These are phyloP conservation scores for Danionella cerebrum DNA, from an alignment of 2,113 vertebrate species.

Conservation along the genomic window DNA sequence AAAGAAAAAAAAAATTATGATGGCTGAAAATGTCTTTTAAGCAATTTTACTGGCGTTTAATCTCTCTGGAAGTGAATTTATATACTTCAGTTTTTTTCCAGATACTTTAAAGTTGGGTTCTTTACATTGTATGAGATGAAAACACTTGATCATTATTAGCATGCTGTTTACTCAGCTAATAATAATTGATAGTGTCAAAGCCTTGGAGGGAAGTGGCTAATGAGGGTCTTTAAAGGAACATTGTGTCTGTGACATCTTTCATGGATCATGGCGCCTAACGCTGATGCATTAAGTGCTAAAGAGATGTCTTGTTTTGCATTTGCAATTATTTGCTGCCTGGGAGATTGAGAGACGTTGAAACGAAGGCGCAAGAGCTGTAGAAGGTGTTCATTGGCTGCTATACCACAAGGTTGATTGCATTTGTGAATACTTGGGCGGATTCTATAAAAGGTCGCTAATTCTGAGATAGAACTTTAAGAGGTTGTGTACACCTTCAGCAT, in stretches of 20 bases:
- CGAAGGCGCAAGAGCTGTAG: neutral
- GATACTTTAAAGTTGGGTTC: neutral
- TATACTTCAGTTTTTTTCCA: neutral
- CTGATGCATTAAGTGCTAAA: slow-evolving; percentile 43
- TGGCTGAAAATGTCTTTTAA: neutral
- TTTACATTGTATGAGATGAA: slow-evolving; percentile 21
- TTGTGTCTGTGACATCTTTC: slow-evolving; percentile 37
- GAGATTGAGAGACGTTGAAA: slow-evolving; percentile 12
- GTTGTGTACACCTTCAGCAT: slow-evolving; percentile 1
- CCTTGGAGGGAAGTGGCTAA: slow-evolving; percentile 37
- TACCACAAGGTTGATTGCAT: neutral
- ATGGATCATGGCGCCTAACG: slow-evolving; percentile 41
- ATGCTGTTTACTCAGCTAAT: slow-evolving; percentile 42
- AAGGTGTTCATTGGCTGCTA: neutral
- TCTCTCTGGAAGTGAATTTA: neutral
- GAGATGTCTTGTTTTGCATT: slow-evolving; percentile 49
- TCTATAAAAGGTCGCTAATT: neutral
- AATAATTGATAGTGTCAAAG: slow-evolving; percentile 46
- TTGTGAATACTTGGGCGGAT: neutral
- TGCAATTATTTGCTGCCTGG: slow-evolving; percentile 38
- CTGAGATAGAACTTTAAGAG: neutral
- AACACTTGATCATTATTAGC: slow-evolving; percentile 40
- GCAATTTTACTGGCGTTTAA: neutral
- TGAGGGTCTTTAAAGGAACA: slow-evolving; percentile 36
- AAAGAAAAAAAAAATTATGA: neutral